Percentiles rank a stretch among this genome's conserved stretches.
phyloP scores from a whole-genome alignment of 1,140 invertebrate species.

The Lepidotrigona ventralis region DNA sequence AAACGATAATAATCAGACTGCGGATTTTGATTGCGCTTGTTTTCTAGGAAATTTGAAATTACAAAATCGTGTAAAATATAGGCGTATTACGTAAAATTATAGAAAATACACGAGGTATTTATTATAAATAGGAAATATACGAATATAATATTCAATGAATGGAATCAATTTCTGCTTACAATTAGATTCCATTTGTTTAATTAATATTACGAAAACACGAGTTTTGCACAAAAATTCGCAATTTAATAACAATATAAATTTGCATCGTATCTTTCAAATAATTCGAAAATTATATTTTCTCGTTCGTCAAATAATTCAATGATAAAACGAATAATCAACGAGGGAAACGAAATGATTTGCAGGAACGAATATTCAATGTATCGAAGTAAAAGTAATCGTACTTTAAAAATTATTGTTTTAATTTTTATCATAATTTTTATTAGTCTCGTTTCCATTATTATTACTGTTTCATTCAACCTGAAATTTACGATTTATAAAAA shows the following conservation, averaged over 20 bases:
- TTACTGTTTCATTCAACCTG: background rate
- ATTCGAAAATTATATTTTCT: background rate
- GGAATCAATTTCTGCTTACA: no score
- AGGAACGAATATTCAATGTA: background rate
- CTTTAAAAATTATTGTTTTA: background rate
- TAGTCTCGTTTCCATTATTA: background rate
- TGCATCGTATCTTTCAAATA: background rate
- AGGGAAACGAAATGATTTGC: background rate
- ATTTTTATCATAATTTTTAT: background rate
- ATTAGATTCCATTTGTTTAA: no score
- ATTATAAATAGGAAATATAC: no score
- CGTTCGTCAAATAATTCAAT: background rate
- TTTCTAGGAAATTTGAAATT: no score
- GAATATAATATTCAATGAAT: no score
- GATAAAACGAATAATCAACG: background rate
- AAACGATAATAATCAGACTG: background rate
- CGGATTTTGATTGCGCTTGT: no score
- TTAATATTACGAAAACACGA: no score
- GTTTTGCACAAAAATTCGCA: no score
- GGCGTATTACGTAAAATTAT: no score
- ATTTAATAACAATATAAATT: no score
- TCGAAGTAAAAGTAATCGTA: background rate
- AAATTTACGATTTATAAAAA: background rate
- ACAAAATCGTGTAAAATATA: no score
- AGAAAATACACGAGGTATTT: no score